Base-by-base conservation (phyloP, 2,888 invertebrate genomes). In the Mythimna impura region DNA sequence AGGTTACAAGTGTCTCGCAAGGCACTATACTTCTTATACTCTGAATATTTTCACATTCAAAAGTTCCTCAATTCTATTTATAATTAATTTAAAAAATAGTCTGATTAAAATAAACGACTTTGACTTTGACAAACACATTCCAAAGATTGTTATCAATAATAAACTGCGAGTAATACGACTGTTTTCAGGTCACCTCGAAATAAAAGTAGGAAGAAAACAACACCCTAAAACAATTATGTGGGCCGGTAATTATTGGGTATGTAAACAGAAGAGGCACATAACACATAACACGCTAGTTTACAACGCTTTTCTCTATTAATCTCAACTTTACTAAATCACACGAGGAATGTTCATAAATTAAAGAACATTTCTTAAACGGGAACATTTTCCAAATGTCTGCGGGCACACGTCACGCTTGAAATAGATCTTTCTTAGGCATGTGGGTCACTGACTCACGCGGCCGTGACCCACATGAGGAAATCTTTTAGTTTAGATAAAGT, bases 381-480 rank as follows among this genome's bases (percentile, higher is more conserved):
- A 74, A 77, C 66, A 83, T 67, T 74, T 78, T 60, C 71, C 58
- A 83, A 83, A 84, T 83, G 68, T 72, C 75, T 73, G 70, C 36
- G 54, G 64, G 36, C 36, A 55, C 54, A 20, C 72, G 66, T 86
- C 78, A 84, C 55, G 52, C 55, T 78, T 64, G 66, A 57, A 58
- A 71, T 75, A 83, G 81, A 72, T 82, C 54, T 80, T 36, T 71
- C 62, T 60, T 68, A 65, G 67, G 67, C 65, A 83, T 75, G 55
- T 83, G 75, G 76, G 80, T 65, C 65, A 65, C 25, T 78, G 84
- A 78, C 52, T 84, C 81, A 86, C 50, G 43, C 22, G 67, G 30
- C 84, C 86, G 2, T 84, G 86, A 86, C 84, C 84, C 58, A 79
- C 34, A 73, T 73, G 71, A 71, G 70, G 74, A 81, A 76, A 78